Conservation (phyloP, 1,140 invertebrate genomes). For the Panonychus citri region DNA sequence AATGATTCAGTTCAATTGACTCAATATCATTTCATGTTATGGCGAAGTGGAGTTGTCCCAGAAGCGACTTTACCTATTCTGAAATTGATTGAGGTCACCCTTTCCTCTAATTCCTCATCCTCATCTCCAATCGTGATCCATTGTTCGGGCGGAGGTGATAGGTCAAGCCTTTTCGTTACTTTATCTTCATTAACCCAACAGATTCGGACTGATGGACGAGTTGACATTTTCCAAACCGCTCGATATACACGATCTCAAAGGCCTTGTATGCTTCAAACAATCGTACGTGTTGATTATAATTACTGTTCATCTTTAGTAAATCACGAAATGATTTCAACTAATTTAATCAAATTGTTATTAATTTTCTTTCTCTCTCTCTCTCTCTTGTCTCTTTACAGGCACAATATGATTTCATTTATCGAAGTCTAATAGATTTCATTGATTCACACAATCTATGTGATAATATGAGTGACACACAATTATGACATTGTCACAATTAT, state of each 20-base stretch:
- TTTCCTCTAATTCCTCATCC: slow-evolving; percentile 1
- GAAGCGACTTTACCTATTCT: slow-evolving; percentile 11
- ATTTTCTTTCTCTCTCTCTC: neutral
- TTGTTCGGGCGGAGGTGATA: slow-evolving; percentile 47
- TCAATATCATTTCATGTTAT: slow-evolving; percentile 8
- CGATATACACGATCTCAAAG: slow-evolving; percentile 59
- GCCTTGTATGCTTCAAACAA: slow-evolving; percentile 43
- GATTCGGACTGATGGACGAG: slow-evolving; percentile 47
- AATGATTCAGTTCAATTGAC: slow-evolving; percentile 12
- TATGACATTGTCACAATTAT: slow-evolving; percentile 9
- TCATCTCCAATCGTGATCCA: slow-evolving; percentile 12
- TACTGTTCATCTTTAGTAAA: neutral
- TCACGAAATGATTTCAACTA: neutral
- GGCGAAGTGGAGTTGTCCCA: slow-evolving; percentile 10
- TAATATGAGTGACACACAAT: slow-evolving; percentile 16
- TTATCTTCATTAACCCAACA: slow-evolving; percentile 61
- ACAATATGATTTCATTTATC: slow-evolving; percentile 72
- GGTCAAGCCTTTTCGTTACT: slow-evolving; percentile 66
- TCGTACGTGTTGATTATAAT: slow-evolving; percentile 15
- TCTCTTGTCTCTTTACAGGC: slow-evolving; percentile 30
- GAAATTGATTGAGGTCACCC: slow-evolving; percentile 13
- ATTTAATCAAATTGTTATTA: neutral
- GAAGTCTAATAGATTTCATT: slow-evolving; percentile 64
- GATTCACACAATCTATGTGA: slow-evolving; percentile 28
- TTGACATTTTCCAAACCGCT: slow-evolving; percentile 59